phyloP scores from a whole-genome alignment of 2,797 vertebrate genomes.

The Spinus pinus region DNA sequence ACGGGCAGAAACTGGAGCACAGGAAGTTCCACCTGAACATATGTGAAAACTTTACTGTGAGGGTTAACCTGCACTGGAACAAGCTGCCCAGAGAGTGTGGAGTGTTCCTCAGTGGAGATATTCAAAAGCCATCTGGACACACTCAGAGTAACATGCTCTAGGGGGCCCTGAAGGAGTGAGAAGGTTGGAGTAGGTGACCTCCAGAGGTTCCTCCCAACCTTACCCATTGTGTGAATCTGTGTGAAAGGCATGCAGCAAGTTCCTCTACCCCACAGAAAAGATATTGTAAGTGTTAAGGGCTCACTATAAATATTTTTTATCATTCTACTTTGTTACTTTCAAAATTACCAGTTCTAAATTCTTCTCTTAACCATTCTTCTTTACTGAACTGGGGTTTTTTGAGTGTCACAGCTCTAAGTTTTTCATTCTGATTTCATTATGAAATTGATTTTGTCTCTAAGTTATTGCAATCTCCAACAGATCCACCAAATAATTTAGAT shows the following conservation, averaged over 20 bases:
- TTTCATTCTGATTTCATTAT: not conserved
- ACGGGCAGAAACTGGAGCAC: not conserved
- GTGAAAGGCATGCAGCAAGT: not conserved
- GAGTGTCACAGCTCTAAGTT: not conserved
- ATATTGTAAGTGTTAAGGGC: not conserved
- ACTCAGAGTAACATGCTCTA: not conserved
- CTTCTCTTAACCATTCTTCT: not conserved
- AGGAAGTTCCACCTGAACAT: not conserved
- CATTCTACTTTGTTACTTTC: not conserved
- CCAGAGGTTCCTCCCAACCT: not conserved
- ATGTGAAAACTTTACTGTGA: not conserved
- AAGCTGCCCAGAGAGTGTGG: not conserved
- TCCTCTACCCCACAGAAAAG: not conserved
- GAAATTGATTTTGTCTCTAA: not conserved
- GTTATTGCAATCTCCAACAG: not conserved
- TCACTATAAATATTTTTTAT: not conserved
- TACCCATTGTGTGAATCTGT: not conserved
- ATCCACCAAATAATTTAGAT: not conserved
- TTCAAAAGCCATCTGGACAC: not conserved
- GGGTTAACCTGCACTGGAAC: not conserved
- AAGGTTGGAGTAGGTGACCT: not conserved
- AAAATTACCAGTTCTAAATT: not conserved
- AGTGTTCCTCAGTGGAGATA: not conserved
- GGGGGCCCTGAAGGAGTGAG: rapidly evolving
- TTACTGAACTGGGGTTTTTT: not conserved